Evolutionary conservation across 2,113 vertebrate genomes (phyloP).

Genomic region (Protomyctophum bolini): DNA sequence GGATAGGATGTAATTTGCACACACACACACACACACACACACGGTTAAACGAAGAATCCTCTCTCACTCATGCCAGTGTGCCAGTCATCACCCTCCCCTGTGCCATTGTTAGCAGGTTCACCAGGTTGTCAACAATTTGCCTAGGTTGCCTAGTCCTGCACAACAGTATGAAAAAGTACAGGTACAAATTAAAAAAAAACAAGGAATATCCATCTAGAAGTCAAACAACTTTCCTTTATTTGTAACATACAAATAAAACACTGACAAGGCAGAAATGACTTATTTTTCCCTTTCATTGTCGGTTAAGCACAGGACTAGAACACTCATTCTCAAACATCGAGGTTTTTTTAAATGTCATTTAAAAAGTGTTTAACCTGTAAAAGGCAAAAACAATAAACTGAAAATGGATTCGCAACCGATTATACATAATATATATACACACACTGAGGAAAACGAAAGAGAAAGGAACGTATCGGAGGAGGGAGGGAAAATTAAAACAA

Average conservation of each 20-base stretch:
- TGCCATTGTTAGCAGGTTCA: no score
- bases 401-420: constrained; percentile 64
- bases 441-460: constrained; percentile 48
- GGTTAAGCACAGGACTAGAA: constrained; percentile 67
- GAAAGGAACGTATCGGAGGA: constrained; percentile 17
- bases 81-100: no score
- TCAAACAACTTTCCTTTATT: constrained; percentile 79
- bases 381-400: constrained; percentile 49
- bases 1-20: no score
- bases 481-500: constrained; percentile 2
- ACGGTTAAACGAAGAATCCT: no score
- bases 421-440: constrained; percentile 44
- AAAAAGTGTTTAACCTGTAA: constrained; percentile 63
- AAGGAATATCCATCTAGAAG: constrained; percentile 44
- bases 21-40: no score
- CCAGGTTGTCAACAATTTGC: no score
- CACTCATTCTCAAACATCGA: constrained; percentile 69
- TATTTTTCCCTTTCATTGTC: constrained; percentile 74
- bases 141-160: no score
- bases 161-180: no score
- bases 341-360: constrained; percentile 56
- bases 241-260: constrained; percentile 84
- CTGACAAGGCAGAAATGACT: constrained; percentile 79
- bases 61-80: no score
- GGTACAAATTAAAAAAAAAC: background rate